Base-by-base conservation (phyloP, 2,888 invertebrate genomes). In the Lithophane socia region DNA sequence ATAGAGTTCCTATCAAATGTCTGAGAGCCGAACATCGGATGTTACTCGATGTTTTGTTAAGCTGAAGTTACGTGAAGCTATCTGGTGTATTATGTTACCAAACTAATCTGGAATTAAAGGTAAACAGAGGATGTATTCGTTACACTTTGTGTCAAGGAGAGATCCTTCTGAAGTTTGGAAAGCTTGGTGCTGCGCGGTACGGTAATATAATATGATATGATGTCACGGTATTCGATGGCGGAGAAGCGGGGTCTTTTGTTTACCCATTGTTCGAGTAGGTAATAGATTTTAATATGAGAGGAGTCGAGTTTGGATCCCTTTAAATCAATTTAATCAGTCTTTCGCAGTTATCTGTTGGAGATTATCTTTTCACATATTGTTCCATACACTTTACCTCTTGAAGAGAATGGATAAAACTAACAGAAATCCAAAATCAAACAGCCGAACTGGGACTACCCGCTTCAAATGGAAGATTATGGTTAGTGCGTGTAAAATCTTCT, bases 91-190 rank as follows among this genome's bases (percentile, higher is more conserved):
- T 73, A 71, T 60, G 56, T 79, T 65, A 65, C 65, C 69, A 66
- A 60, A 79, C 58, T 81, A 60, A 69, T 73, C 75, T 72, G 37
- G n/a, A 83, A 83, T 77, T 76, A 24, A 72, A 78, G 72, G 67
- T 68, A 82, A 82, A 83, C 54, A 70, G 29, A 71, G 52, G 13
- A 42, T 64, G 24, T 71, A 73, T 77, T 61, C 37, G 47, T 69
- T 68, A 65, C 44, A n/a, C n/a, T 73, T 65, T 54, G 58, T 44
- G 61, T 69, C 24, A 64, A 72, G n/a, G 49, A 47, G 47, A 49
- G 13, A 70, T 58, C 24, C 37, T 73, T 71, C 37, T 42, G 21
- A 64, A 75, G 47, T 75, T 81, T n/a, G 42, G 42, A 44, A 54
- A 56, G 49, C n/a, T 58, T 65, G 24, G 52, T 44, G 29, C 56